Evolutionary conservation across 2,797 vertebrate genomes (phyloP).

Genomic region (Melanotaenia nigrans): DNA sequence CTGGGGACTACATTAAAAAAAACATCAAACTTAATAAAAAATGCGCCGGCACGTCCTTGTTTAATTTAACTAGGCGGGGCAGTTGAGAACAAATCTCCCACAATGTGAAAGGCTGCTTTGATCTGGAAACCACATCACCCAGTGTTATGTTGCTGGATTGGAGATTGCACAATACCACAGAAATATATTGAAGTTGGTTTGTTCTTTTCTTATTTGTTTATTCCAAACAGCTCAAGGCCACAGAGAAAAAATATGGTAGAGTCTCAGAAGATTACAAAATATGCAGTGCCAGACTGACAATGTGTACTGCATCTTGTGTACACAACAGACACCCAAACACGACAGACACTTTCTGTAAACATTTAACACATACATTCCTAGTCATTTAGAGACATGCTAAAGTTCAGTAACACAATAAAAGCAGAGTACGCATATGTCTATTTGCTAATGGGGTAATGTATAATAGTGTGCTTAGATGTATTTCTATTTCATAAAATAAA

Average conservation of each 20-base stretch:
- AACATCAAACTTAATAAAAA: slow-evolving; percentile 46
- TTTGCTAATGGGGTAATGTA: not conserved
- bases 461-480: slow-evolving; percentile 2
- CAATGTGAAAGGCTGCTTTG: slow-evolving; percentile 31
- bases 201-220: slow-evolving; percentile 26
- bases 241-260: slow-evolving; percentile 34
- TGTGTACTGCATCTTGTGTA: slow-evolving; percentile 12
- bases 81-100: slow-evolving; percentile 44
- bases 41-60: slow-evolving; percentile 19
- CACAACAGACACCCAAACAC: slow-evolving; percentile 12
- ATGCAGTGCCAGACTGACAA: slow-evolving; percentile 24
- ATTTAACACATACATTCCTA: slow-evolving; percentile 5
- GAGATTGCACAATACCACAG: slow-evolving; percentile 20
- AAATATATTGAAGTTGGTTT: slow-evolving; percentile 31
- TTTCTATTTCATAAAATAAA: not conserved
- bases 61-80: slow-evolving; percentile 41
- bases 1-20: slow-evolving; percentile 33
- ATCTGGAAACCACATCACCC: slow-evolving; percentile 24
- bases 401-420: not conserved
- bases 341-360: not conserved
- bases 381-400: not conserved
- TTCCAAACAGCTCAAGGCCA: slow-evolving; percentile 47
- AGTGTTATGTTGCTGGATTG: slow-evolving; percentile 4
- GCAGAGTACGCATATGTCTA: no score
- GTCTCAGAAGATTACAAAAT: slow-evolving; percentile 36